Percentiles rank a stretch among this genome's conserved stretches.
phyloP scores from a whole-genome alignment of 2,888 invertebrate genomes.

The Flexamia atlantica region DNA sequence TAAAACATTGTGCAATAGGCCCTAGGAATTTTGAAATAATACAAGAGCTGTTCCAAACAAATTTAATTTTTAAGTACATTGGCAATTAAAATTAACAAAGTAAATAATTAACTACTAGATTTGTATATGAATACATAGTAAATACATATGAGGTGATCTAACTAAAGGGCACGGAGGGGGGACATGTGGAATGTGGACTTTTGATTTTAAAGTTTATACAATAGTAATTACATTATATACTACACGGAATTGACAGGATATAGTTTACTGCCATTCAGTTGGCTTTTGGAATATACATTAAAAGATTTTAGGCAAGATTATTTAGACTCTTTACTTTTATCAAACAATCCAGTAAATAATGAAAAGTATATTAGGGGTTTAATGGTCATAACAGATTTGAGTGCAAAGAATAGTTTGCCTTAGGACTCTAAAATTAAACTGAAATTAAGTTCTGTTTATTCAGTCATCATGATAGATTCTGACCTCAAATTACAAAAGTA shows the following conservation, averaged over 20 bases:
- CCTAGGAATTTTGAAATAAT: neutral
- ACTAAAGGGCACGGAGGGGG: neutral
- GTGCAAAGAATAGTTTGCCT: no score
- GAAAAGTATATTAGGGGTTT: no score
- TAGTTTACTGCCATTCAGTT: neutral
- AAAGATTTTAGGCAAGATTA: no score
- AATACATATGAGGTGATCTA: slow-evolving; percentile 22
- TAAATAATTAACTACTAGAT: slow-evolving; percentile 38
- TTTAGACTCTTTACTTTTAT: no score
- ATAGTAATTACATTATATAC: slow-evolving; percentile 10
- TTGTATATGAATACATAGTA: slow-evolving; percentile 38
- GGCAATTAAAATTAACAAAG: slow-evolving; percentile 52
- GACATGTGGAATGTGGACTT: slow-evolving; percentile 27
- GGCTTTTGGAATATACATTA: no score
- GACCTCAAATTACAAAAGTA: neutral
- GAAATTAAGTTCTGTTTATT: no score
- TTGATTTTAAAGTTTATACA: slow-evolving; percentile 9
- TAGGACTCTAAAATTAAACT: no score
- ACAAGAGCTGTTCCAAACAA: slow-evolving; percentile 12
- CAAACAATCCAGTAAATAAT: no score
- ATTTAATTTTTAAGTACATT: slow-evolving; percentile 62
- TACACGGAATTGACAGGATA: slow-evolving; percentile 21
- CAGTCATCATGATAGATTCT: neutral
- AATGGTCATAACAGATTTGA: no score
- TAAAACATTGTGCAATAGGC: no score